phyloP scores from a whole-genome alignment of 2,888 invertebrate genomes.

The Drosophila nigritarsus region DNA sequence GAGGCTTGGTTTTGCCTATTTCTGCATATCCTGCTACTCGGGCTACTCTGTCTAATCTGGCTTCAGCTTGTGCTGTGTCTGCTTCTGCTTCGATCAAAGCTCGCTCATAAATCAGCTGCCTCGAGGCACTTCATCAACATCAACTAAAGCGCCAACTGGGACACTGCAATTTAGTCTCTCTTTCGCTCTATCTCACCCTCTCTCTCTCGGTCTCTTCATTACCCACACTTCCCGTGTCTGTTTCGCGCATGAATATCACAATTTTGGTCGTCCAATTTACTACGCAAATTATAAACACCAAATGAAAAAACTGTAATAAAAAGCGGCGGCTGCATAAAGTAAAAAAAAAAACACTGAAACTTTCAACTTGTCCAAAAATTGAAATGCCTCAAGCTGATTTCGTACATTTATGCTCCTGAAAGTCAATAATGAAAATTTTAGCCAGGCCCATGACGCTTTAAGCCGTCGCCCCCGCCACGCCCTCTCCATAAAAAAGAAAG shows the following conservation, averaged over 20 bases:
- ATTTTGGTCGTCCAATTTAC: conserved; percentile 70
- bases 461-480: conserved; percentile 20
- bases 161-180: conserved; percentile 51
- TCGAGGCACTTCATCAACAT: conserved; percentile 56
- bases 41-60: background rate
- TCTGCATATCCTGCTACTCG: conserved; percentile 13
- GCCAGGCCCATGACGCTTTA: conserved; percentile 44
- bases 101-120: conserved; percentile 70
- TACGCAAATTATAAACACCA: conserved; percentile 74
- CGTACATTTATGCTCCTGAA: conserved; percentile 64
- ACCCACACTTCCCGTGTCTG: conserved; percentile 10
- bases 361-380: conserved; percentile 57
- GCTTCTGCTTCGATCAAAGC: conserved; percentile 26
- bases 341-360: conserved; percentile 10
- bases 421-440: conserved; percentile 72
- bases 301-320: conserved; percentile 66
- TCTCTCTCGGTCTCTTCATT: background rate
- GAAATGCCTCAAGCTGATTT: conserved; percentile 74
- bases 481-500: background rate
- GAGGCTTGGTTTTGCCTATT: conserved; percentile 43
- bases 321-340: conserved; percentile 35
- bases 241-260: conserved; percentile 61
- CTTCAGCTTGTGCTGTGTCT: conserved; percentile 1
- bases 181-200: background rate
- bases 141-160: conserved; percentile 59